Evolutionary conservation across 1,140 invertebrate genomes (phyloP), one percentile per base, ranked within the genome.

Genomic region (Nephila pilipes): DNA sequence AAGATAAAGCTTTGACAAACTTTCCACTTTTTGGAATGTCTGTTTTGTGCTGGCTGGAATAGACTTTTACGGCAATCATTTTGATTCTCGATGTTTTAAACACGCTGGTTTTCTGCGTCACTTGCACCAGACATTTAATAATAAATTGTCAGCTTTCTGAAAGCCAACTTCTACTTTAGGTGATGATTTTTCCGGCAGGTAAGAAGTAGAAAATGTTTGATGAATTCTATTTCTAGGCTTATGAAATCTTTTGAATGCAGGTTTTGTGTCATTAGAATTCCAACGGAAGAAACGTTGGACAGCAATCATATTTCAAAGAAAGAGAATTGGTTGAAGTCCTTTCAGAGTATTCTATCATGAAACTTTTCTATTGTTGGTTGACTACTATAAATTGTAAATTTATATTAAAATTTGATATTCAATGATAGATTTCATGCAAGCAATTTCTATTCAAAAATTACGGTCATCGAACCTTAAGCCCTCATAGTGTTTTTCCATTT

Each of bases 1-100:
- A 36, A 75, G 69, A 18, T 75, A 75, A 75, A 75, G 69, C 29
- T 14, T 75, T 75, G 29, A 75, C 29, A 75, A 75, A 75, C 29
- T 75, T 75, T 75, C 29, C n/a, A n/a, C 22, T 65, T 65, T 65
- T 65, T 65, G 0, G n/a, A 65, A 8, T 16, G 18, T 6, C 1
- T 75, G 69, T 36, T 75, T 75, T 36, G 32, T 32, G 69, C 6
- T 36, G 29, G 20, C 69, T 75, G 69, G 25, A 36, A 75, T 36
- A 32, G 69, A 75, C 69, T 18, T 75, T 75, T 75, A 75, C 29
- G 65, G 69, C 22, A 75, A 18, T 29, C 57, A 22, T 16, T 29
- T 1, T 65, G 10, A 65, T 12, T n/a, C 22, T n/a, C 0, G 29
- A 18, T 20, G 69, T 75, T 75, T 46, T 32, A 36, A 75, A 75